These are phyloP conservation scores for Caranx ignobilis DNA, from an alignment of 2,113 vertebrate genomes.

Conservation along the genomic window DNA sequence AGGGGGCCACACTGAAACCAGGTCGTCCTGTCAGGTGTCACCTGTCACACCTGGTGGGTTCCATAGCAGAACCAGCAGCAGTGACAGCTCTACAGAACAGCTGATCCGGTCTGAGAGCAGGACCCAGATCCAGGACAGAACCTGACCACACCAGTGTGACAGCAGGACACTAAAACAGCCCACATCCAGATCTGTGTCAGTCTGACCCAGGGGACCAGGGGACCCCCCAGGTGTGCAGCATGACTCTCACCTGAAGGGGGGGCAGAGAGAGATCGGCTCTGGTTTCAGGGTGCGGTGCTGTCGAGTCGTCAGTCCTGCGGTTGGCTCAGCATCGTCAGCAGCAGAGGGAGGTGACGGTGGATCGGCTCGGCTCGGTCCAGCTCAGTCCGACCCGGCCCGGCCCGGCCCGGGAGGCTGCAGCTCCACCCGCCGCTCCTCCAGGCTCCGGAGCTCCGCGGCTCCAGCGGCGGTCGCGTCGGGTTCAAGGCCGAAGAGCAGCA, in stretches of 20 bases:
- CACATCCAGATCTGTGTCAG: neutral
- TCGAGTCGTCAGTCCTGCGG: conserved; percentile 51
- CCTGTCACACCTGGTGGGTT: no score
- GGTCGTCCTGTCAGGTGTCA: neutral
- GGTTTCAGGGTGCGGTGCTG: conserved; percentile 41
- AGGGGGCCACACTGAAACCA: neutral
- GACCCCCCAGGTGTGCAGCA: conserved; percentile 42
- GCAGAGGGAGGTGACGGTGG: conserved; percentile 4
- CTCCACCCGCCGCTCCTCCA: conserved; percentile 66
- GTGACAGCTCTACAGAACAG: neutral
- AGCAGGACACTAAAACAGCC: neutral
- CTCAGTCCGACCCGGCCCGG: conserved; percentile 1
- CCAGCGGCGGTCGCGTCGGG: conserved; percentile 40
- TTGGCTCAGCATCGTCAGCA: conserved; percentile 41
- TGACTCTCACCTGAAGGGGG: conserved; percentile 64
- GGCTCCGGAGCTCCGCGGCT: conserved; percentile 52
- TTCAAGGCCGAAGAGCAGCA: conserved; percentile 57
- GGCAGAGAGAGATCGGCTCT: conserved; percentile 13
- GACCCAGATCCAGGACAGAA: neutral
- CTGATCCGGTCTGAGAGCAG: neutral
- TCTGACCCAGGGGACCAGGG: conserved; percentile 9
- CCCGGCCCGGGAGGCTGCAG: conserved; percentile 55
- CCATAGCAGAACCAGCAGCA: no score
- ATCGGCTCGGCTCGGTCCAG: conserved; percentile 15
- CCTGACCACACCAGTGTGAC: neutral